Evolutionary conservation across 2,888 invertebrate species (phyloP), one percentile per base, ranked within the genome.

Genomic region (Halictus quadricinctus): DNA sequence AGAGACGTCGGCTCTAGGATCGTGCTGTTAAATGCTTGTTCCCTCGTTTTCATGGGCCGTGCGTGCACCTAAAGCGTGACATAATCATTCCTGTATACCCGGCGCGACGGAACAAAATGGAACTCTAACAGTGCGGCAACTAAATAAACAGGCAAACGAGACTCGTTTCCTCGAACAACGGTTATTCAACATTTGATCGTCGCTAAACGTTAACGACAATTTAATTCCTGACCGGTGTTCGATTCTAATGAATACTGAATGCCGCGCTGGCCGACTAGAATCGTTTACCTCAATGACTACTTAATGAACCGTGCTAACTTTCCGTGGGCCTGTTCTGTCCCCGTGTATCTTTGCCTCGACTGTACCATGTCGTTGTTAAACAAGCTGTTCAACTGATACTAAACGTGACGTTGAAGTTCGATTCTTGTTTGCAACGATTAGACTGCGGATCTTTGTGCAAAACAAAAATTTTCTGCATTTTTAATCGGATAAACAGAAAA

Each of bases 181-280:
- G n/a, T 58, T 58, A 58, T 58, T 58, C n/a, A 58, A 58, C 58
- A 8, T 58, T 58, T n/a, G n/a, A n/a, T n/a, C n/a, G 58, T n/a
- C 58, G n/a, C 58, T n/a, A 58, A 58, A n/a, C n/a, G 58, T n/a
- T 58, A 58, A 58, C 58, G n/a, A 58, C n/a, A 58, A n/a, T 58
- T 58, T 58, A 58, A 58, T 58, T 58, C 58, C 58, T 58, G 58
- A 10, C n/a, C n/a, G 7, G 58, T n/a, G 58, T 58, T 58, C 21
- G 58, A 58, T 58, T n/a, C n/a, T n/a, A n/a, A n/a, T 58, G n/a
- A 58, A n/a, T 58, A 58, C 58, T n/a, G 58, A 58, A n/a, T n/a
- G 58, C n/a, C 7, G 10, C 7, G 58, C n/a, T n/a, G 58, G 0
- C n/a, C n/a, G 58, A n/a, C 58, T 21, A n/a, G 58, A 10, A 58